Evolutionary conservation across 64 coral and sea anemone species (phyloP).

Genomic region (Actinia equina): DNA sequence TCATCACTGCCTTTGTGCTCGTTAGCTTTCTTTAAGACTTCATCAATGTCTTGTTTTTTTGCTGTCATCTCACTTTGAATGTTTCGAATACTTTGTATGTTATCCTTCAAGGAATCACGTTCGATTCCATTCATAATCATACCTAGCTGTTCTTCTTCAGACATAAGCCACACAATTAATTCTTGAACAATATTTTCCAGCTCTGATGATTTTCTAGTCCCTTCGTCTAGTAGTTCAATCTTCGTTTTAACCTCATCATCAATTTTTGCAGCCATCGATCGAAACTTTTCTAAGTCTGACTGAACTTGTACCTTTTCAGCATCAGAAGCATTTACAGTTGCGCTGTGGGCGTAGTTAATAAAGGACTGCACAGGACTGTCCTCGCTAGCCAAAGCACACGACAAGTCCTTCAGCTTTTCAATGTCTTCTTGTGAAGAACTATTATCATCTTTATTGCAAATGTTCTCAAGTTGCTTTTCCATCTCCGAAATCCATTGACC

Average conservation of each 20-base stretch:
- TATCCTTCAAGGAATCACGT: not conserved
- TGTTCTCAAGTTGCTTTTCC: constrained; percentile 2
- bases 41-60: not conserved
- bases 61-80: not conserved
- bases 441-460: not conserved
- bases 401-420: not conserved
- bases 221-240: not conserved
- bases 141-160: not conserved
- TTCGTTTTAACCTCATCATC: not conserved
- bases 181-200: constrained; percentile 24
- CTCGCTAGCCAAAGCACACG: not conserved
- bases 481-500: constrained; percentile 28
- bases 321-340: not conserved
- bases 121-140: not conserved
- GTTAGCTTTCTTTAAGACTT: not conserved
- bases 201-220: not conserved
- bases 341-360: not conserved
- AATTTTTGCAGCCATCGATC: not conserved
- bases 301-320: not conserved
- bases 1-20: not conserved
- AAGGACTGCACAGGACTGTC: constrained; percentile 12
- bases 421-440: not conserved
- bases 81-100: not conserved
- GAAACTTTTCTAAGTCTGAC: constrained; percentile 11
- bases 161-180: constrained; percentile 6